Base-by-base conservation (phyloP, 2,888 invertebrate species). In the Microctonus aethiopoides region DNA sequence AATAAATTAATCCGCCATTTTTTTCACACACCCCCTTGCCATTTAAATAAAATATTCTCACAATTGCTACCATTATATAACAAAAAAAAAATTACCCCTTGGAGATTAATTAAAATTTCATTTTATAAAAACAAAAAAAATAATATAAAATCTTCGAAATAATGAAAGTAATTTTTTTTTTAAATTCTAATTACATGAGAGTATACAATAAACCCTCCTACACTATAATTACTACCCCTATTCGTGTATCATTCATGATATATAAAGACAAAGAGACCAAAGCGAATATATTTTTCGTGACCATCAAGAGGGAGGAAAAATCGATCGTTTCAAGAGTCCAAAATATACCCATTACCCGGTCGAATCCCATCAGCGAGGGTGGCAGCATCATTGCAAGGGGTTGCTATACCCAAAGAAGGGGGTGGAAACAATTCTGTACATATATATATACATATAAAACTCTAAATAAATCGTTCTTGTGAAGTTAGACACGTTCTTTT, bases 1-100 rank as follows among this genome's bases (percentile, higher is more conserved):
- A 68, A 39, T 67, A 68, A 72, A 70, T 72, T 52, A 76, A 76
- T 75, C 75, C 71, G 71, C 78, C 78, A 80, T 83, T 82, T n/a
- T 46, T 20, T 29, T 29, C 29, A 29, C 29, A 29, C 29, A 29
- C 3, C 29, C 29, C 29, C 29, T 29, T n/a, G 7, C 29, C 7
- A 29, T 5, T 7, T 7, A 29, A 5, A 5, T 29, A 7, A 78
- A 80, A 83, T 81, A 83, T 80, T 77, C 77, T 72, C 73, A 75
- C 64, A 26, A 36, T 24, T 20, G 34, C 26, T 13, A 39, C 32
- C n/a, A 46, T 46, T 46, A 1, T 29, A 29, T 29, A 5, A 51
- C 13, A 24, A 26, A 36, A 26, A 24, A 32, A 22, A 34, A 52
- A 16, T 41, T 26, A 62, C 26, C 46, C 13, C 16, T 11, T 34